phyloP scores from a whole-genome alignment of 53 echinoderm and acorn worm species.

The Antedon mediterranea region DNA sequence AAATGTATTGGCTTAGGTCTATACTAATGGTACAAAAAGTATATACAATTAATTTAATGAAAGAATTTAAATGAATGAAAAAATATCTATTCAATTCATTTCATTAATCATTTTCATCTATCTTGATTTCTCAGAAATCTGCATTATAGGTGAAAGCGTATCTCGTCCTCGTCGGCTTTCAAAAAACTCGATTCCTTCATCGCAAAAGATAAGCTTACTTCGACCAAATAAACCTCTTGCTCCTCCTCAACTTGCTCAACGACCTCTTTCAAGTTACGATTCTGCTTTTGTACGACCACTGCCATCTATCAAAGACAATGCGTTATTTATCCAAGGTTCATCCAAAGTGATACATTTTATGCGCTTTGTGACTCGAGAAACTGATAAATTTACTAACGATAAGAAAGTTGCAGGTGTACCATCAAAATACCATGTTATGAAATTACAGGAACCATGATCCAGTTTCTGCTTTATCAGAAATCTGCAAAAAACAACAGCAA shows the following conservation, averaged over 20 bases:
- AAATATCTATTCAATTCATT: too few relatives aligned
- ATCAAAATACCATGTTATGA: neutral
- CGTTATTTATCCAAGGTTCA: neutral
- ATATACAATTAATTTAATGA: too few relatives aligned
- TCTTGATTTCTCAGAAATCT: too few relatives aligned
- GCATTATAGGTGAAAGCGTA: neutral
- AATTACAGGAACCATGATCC: neutral
- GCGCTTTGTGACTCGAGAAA: neutral
- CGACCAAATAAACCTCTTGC: neutral
- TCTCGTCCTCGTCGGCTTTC: neutral
- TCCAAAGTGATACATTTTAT: neutral
- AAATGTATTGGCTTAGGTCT: too few relatives aligned
- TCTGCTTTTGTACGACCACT: neutral
- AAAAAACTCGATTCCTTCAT: neutral
- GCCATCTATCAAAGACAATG: neutral
- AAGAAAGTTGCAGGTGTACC: too few relatives aligned
- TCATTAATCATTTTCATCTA: too few relatives aligned
- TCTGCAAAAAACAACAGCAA: neutral
- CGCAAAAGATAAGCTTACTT: neutral
- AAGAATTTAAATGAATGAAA: too few relatives aligned
- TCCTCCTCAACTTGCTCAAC: neutral
- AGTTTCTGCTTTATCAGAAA: neutral
- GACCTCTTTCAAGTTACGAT: too few relatives aligned
- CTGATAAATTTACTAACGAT: neutral
- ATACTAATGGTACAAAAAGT: too few relatives aligned